These are phyloP conservation scores for Andinoacara biseriatus DNA, from an alignment of 2,113 vertebrate species.

Conservation along the genomic window DNA sequence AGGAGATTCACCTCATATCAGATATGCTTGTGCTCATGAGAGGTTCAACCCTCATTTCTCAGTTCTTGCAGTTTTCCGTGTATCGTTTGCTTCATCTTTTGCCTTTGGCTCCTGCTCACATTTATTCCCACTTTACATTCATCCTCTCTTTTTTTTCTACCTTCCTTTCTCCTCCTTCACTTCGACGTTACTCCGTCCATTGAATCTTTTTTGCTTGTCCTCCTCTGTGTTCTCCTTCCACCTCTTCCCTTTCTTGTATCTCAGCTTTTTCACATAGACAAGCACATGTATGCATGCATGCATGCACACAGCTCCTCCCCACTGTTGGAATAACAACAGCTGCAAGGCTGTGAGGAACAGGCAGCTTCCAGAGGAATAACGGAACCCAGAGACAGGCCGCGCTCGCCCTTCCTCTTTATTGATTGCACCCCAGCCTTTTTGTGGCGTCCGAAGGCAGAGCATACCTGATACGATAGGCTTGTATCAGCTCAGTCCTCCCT, in stretches of 20 bases:
- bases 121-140: background rate
- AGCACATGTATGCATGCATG: background rate
- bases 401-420: conserved; percentile 57
- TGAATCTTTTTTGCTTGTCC: background rate
- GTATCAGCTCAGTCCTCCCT: conserved; percentile 39
- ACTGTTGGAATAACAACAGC: conserved; percentile 7
- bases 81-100: background rate
- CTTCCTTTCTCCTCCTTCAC: background rate
- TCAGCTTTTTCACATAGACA: background rate
- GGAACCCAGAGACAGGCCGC: conserved; percentile 15
- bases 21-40: conserved; percentile 17
- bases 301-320: background rate
- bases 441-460: conserved; percentile 13
- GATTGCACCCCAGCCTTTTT: conserved; percentile 39
- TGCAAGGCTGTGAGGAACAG: background rate
- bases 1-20: conserved; percentile 41
- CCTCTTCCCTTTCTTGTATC: background rate
- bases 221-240: background rate
- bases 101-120: background rate
- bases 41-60: conserved; percentile 13
- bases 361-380: conserved; percentile 28
- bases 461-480: conserved; percentile 38
- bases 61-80: conserved; percentile 12
- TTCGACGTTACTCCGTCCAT: background rate
- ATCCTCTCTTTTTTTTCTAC: background rate